Percentiles rank a stretch among this genome's conserved stretches.
These are phyloP conservation scores for Aurelia aurita complex sp. Pacific DNA, from an alignment of 30 jellyfish, hydroid and myxozoan species.

Conservation along the genomic window DNA sequence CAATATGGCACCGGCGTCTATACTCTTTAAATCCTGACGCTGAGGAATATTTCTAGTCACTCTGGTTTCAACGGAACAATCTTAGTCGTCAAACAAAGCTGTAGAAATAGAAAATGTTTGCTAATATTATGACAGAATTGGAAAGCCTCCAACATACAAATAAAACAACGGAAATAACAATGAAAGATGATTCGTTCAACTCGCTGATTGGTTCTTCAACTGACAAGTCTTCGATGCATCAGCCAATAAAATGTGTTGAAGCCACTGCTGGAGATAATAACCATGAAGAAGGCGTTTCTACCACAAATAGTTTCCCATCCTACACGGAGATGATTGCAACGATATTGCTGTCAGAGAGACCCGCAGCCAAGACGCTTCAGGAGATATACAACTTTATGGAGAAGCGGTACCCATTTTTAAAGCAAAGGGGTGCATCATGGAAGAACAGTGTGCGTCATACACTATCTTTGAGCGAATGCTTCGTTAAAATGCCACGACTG, in stretches of 20 bases:
- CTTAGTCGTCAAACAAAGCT: too few species aligned
- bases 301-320: slow-evolving; percentile 44
- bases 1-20: slow-evolving; percentile 13
- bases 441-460: slow-evolving; percentile 93
- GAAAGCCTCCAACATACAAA: too few species aligned
- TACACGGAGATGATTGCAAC: slow-evolving; percentile 92
- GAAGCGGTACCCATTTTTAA: slow-evolving; percentile 50
- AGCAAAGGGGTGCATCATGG: slow-evolving; percentile 84
- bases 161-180: too few species aligned
- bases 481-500: slow-evolving; percentile 70
- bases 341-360: slow-evolving; percentile 55
- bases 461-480: slow-evolving; percentile 85
- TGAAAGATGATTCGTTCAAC: too few species aligned
- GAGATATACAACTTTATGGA: slow-evolving; percentile 57
- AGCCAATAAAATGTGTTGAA: too few species aligned
- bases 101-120: too few species aligned
- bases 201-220: too few species aligned
- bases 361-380: slow-evolving; percentile 50
- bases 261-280: too few species aligned
- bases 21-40: neutral
- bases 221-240: neutral
- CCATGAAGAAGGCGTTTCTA: too few species aligned
- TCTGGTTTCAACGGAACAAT: neutral
- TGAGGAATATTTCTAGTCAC: neutral
- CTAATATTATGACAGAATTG: too few species aligned